Conservation (phyloP, 2,113 vertebrate species). For the Crotalus tigris region DNA sequence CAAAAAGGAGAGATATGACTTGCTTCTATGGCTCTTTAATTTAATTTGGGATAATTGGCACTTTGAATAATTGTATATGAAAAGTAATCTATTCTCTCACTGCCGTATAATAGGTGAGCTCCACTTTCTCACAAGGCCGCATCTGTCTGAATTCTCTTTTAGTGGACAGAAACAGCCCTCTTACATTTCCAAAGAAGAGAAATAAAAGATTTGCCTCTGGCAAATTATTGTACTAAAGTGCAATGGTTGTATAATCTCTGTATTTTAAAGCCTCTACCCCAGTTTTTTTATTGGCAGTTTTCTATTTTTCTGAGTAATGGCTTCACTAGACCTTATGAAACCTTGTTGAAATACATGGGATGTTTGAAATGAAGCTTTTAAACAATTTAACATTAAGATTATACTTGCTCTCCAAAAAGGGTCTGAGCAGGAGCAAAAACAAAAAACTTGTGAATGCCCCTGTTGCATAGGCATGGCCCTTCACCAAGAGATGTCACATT, state of each 20-base stretch:
- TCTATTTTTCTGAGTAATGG: background rate
- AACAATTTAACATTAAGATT: background rate
- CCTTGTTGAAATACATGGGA: background rate
- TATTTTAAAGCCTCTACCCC: background rate
- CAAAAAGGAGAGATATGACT: background rate
- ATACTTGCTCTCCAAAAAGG: background rate
- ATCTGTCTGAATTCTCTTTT: slow-evolving; percentile 3
- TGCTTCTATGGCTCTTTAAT: slow-evolving; percentile 13
- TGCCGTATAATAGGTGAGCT: background rate
- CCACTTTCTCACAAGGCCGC: background rate
- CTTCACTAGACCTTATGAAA: background rate
- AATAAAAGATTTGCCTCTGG: background rate
- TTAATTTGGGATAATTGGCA: slow-evolving; percentile 3
- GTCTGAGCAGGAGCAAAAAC: background rate
- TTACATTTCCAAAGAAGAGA: background rate
- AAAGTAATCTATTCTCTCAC: background rate
- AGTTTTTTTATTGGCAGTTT: background rate
- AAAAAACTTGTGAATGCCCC: background rate
- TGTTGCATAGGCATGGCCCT: background rate
- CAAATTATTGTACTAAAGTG: slow-evolving; percentile 20
- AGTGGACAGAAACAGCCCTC: slow-evolving; percentile 12
- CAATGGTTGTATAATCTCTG: background rate
- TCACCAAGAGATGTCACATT: background rate
- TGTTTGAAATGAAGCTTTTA: background rate
- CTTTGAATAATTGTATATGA: background rate